phyloP scores from a whole-genome alignment of 2,113 vertebrate genomes.

The Heterotilapia buettikoferi region DNA sequence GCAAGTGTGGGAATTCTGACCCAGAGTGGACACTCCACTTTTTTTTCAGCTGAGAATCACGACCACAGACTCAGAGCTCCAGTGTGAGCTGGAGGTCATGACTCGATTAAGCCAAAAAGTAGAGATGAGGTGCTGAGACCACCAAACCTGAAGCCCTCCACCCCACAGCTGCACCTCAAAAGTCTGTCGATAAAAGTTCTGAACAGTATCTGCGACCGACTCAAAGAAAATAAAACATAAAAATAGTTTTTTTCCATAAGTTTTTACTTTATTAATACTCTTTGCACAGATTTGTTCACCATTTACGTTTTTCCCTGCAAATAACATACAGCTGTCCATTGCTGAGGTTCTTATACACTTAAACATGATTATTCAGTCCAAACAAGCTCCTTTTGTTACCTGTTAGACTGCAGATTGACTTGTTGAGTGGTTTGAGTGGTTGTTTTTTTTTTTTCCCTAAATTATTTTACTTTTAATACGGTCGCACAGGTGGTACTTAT shows the following conservation, averaged over 20 bases:
- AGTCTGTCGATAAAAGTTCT: neutral
- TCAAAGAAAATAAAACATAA: accelerated
- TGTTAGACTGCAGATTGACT: neutral
- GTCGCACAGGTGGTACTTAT: neutral
- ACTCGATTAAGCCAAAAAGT: accelerated
- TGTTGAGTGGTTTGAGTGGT: neutral
- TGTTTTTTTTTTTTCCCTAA: accelerated
- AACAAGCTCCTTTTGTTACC: neutral
- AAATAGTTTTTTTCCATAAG: accelerated
- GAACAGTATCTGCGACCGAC: neutral
- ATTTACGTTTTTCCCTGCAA: neutral
- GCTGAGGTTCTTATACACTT: neutral
- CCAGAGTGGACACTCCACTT: neutral
- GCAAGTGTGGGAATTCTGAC: neutral
- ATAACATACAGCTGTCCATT: neutral
- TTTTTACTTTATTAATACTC: neutral
- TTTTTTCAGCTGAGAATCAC: neutral
- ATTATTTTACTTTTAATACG: neutral
- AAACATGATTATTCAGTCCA: neutral
- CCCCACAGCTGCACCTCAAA: neutral
- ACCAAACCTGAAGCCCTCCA: neutral
- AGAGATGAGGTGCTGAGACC: neutral
- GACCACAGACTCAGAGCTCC: neutral
- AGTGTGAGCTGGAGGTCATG: neutral
- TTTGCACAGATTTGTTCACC: neutral